These are phyloP conservation scores for Muricea muricata DNA, from an alignment of 92 coral and sea anemone genomes.

Conservation along the genomic window DNA sequence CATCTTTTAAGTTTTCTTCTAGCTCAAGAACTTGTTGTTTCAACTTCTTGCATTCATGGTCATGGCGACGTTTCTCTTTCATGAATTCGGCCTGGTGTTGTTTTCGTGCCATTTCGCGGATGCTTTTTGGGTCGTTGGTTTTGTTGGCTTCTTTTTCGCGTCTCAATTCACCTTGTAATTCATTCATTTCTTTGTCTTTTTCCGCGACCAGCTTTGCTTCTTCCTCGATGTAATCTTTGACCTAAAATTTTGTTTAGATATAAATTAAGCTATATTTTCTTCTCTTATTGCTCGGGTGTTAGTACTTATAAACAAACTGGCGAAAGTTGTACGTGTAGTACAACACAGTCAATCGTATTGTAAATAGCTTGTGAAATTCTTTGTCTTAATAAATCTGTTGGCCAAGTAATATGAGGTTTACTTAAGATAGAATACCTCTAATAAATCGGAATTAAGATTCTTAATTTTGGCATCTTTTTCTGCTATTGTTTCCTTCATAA, in stretches of 20 bases:
- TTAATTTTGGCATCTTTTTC: constrained; percentile 28
- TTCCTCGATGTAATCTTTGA: constrained; percentile 28
- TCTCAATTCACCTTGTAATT: constrained; percentile 62
- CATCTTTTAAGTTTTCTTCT: constrained; percentile 50
- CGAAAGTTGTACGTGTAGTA: too few species aligned
- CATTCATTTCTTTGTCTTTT: constrained; percentile 62
- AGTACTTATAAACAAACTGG: too few species aligned
- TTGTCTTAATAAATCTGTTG: too few species aligned
- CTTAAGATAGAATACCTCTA: too few species aligned
- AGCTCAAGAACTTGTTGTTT: constrained; percentile 33
- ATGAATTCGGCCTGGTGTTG: constrained; percentile 17
- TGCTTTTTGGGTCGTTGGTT: constrained; percentile 48
- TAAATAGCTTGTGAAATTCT: too few species aligned
- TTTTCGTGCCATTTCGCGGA: constrained; percentile 25
- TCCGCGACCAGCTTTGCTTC: constrained; percentile 45
- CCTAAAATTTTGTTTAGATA: neutral
- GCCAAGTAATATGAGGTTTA: too few species aligned
- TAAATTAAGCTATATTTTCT: neutral
- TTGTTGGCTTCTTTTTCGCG: constrained; percentile 58
- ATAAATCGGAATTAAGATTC: constrained; percentile 15
- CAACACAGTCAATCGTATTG: too few species aligned
- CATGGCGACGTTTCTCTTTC: constrained; percentile 41
- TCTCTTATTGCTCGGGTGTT: too few species aligned
- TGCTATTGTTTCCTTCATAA: constrained; percentile 4
- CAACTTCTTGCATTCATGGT: constrained; percentile 36